A percentile compares a stretch with the other conserved stretches of the same genome.
phyloP scores from a whole-genome alignment of 2,797 vertebrate species.

The Gouania willdenowi region DNA sequence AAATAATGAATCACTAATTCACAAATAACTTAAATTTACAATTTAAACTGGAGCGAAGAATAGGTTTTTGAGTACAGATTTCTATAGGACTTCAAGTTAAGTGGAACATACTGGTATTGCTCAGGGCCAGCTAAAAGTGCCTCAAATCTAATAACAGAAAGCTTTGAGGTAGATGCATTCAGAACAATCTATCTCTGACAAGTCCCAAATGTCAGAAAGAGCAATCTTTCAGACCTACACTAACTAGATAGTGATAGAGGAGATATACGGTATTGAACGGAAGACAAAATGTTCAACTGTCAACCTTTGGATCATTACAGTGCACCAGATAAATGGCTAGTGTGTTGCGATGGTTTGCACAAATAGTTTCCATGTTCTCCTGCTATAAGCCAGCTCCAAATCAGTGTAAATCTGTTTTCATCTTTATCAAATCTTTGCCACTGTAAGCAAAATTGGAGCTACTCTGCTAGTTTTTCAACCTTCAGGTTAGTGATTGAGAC shows the following conservation, averaged over 20 bases:
- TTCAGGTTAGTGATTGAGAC: too few relatives aligned
- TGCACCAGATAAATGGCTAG: conserved; percentile 63
- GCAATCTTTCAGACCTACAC: conserved; percentile 61
- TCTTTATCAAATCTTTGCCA: too few relatives aligned
- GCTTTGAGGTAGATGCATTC: conserved; percentile 51
- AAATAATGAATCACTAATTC: too few relatives aligned
- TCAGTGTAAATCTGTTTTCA: too few relatives aligned
- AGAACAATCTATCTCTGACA: conserved; percentile 68
- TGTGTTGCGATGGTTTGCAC: conserved; percentile 33
- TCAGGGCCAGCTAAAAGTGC: background rate
- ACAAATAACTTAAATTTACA: background rate
- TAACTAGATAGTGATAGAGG: conserved; percentile 54
- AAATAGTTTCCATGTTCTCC: conserved; percentile 30
- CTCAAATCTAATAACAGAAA: conserved; percentile 18
- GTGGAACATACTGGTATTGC: background rate
- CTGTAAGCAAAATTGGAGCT: too few relatives aligned
- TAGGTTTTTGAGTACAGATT: background rate
- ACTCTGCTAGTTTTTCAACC: too few relatives aligned
- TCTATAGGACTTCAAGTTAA: background rate
- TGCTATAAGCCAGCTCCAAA: conserved; percentile 13
- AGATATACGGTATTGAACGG: conserved; percentile 65
- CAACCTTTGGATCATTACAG: conserved; percentile 70
- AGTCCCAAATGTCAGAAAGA: conserved; percentile 59
- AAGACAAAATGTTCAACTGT: conserved; percentile 52
- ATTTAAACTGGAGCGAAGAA: background rate